Base-by-base conservation (phyloP, 2,797 vertebrate genomes). In the Sebastes trivittatus region DNA sequence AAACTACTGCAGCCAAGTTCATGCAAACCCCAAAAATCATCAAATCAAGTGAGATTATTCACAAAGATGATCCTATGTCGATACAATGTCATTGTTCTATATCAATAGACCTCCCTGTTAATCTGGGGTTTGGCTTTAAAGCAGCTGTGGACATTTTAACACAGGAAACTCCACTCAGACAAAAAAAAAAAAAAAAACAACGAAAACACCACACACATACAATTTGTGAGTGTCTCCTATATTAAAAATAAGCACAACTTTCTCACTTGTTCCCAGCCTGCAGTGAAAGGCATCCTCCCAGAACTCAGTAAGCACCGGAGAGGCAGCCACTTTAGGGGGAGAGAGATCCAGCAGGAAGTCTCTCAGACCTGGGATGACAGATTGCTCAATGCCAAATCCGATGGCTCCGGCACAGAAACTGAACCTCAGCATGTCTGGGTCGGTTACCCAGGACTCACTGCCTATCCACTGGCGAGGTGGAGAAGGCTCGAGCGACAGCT, bases 391-490 rank as follows among this genome's bases (percentile, higher is more conserved):
- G 2, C 81, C 92, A 78, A 95, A 91, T 46, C 95, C 95, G 7
- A 95, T 80, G 18, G 94, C 89, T 8, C 95, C 94, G 3, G 70
- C 29, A 38, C 85, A 84, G 69, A 88, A 66, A 29, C 66, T 42
- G 87, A 88, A 90, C 3, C 23, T 87, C 11, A 91, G 62, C 68
- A 95, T 59, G 11, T 83, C 65, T 0, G 79, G 65, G 20, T 93
- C 75, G 4, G 92, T 94, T 10, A 95, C 80, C 95, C 95, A 95
- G 0, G 89, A 3, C 71, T 95, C 94, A 7, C 86, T 93, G 29
- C 94, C 94, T 9, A 95, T 86, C 95, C 94, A 95, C 69, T 94
- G 93, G 1, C 92, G 78, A 9, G 79, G 83, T 54, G 93, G 88
- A 2, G 70, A 80, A 4, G 89, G 88, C 23, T 91, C 61, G 2